A percentile compares a stretch with the other conserved stretches of the same genome.
These are phyloP conservation scores for Brachionus koreanus DNA, from an alignment of 1,140 invertebrate species.

Conservation along the genomic window DNA sequence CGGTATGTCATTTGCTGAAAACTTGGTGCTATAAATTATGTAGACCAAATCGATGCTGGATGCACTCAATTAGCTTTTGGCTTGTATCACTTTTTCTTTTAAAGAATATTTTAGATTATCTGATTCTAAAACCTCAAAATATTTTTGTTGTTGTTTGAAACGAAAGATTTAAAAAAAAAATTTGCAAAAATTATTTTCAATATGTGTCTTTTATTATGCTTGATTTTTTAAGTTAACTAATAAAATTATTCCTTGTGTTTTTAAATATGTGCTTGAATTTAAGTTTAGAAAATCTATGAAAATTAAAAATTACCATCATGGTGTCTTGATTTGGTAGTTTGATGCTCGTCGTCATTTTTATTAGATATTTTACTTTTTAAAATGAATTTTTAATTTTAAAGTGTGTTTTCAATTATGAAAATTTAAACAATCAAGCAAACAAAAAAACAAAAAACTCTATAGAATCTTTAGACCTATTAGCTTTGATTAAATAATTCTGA, in stretches of 20 bases:
- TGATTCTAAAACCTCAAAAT: background rate
- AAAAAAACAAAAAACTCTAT: too few species aligned
- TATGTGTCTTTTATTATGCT: conserved; percentile 8
- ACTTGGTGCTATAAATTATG: background rate
- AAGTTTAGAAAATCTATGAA: background rate
- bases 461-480: too few species aligned
- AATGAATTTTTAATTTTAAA: background rate
- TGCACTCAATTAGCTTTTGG: background rate
- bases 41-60: background rate
- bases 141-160: background rate
- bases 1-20: background rate
- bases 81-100: background rate
- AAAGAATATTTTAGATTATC: background rate
- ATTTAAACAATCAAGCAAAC: too few species aligned
- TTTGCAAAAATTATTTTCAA: background rate
- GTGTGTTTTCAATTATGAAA: background rate
- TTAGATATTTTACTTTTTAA: background rate
- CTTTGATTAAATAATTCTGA: too few species aligned
- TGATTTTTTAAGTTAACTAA: background rate
- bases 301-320: background rate
- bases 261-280: background rate
- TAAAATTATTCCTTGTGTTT: background rate
- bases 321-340: background rate
- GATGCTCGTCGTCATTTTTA: background rate
- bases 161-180: background rate